These are phyloP conservation scores for Passerculus sandwichensis DNA, from an alignment of 2,797 vertebrate genomes.

Conservation along the genomic window DNA sequence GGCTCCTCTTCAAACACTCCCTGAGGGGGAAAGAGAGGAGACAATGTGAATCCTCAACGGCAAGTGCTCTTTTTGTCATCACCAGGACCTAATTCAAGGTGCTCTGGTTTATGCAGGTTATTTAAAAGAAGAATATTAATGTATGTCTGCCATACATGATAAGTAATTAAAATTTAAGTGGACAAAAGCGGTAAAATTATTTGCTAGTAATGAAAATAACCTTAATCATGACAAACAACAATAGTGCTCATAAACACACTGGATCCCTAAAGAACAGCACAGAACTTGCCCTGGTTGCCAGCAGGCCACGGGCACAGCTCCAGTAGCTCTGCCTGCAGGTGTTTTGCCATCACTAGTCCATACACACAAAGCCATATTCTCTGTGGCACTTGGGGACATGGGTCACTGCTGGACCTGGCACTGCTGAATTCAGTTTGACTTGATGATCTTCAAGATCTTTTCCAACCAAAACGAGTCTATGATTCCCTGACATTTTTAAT, in stretches of 20 bases:
- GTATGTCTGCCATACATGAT: not conserved
- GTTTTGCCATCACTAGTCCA: not conserved
- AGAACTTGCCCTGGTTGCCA: not conserved
- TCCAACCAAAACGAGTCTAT: not conserved
- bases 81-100: not conserved
- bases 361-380: not conserved
- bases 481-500: not conserved
- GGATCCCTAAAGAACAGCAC: not conserved
- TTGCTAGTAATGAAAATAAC: not conserved
- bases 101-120: not conserved
- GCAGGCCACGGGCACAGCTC: not conserved
- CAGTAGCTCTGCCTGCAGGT: not conserved
- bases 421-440: not conserved
- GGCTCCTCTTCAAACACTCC: constrained; percentile 78
- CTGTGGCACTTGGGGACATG: not conserved
- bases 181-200: not conserved
- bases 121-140: not conserved
- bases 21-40: constrained; percentile 50
- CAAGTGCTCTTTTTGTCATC: not conserved
- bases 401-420: not conserved
- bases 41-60: not conserved
- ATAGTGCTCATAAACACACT: not conserved
- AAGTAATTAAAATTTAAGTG: not conserved
- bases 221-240: not conserved
- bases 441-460: not conserved